These are phyloP conservation scores for Rhinolophus sinicus DNA, from an alignment of 2,113 vertebrate genomes.

Conservation along the genomic window DNA sequence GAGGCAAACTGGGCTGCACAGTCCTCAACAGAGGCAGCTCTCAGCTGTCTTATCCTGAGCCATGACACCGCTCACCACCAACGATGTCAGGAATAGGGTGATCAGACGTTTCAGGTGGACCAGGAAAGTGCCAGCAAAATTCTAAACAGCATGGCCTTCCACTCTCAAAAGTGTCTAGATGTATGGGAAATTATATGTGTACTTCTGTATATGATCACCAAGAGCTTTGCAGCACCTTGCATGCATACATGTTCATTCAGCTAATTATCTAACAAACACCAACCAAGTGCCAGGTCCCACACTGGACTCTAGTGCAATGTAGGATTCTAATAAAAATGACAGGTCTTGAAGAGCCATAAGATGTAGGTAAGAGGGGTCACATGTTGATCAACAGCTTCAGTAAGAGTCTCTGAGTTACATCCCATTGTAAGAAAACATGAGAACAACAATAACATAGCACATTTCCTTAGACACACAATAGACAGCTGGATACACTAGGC, in stretches of 20 bases:
- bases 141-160: background rate
- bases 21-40: background rate
- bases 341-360: background rate
- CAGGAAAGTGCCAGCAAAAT: background rate
- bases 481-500: background rate
- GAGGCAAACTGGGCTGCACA: background rate
- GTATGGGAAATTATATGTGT: background rate
- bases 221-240: background rate
- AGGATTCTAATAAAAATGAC: background rate
- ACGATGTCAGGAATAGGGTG: background rate
- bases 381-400: background rate
- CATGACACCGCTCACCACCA: background rate
- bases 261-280: background rate
- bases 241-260: background rate
- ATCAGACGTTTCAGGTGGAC: background rate
- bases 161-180: slow-evolving; percentile 28
- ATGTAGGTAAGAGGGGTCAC: background rate
- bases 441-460: background rate
- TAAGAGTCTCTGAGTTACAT: background rate
- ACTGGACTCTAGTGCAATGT: background rate
- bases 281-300: background rate
- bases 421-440: slow-evolving; percentile 17
- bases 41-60: background rate
- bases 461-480: background rate
- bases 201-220: background rate